Evolutionary conservation across 2,797 vertebrate species (phyloP).

Genomic region (Gorsachius magnificus): DNA sequence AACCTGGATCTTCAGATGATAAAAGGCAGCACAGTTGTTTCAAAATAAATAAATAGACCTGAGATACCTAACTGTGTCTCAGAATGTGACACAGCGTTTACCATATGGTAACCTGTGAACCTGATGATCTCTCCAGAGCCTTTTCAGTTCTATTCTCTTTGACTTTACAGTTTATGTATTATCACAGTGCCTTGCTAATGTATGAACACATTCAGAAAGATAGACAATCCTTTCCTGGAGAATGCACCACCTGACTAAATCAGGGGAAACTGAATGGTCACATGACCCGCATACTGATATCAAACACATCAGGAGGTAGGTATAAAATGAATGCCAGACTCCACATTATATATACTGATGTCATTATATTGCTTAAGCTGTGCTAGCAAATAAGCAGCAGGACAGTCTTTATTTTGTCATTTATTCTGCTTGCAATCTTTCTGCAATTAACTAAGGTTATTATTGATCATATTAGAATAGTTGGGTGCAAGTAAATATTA

Average conservation of each 20-base stretch:
- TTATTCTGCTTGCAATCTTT: neutral
- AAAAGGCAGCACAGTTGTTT: neutral
- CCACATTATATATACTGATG: neutral
- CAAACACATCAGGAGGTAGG: neutral
- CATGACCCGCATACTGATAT: neutral
- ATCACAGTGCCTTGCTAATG: neutral
- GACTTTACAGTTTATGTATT: neutral
- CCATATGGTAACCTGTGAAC: neutral
- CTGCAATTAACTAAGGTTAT: neutral
- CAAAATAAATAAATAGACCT: neutral
- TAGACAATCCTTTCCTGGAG: neutral
- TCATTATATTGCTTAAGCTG: neutral
- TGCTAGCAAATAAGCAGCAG: neutral
- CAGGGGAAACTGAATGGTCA: neutral
- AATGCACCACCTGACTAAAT: neutral
- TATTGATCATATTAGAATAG: neutral
- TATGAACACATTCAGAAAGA: neutral
- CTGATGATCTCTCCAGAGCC: neutral
- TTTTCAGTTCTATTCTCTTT: neutral
- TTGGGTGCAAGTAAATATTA: neutral
- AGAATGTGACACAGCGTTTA: neutral
- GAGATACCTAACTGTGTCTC: neutral
- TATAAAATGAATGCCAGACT: neutral
- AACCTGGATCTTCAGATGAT: neutral
- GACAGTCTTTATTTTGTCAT: neutral